These are phyloP conservation scores for Xenops minutus DNA, from an alignment of 2,797 vertebrate species.

Conservation along the genomic window DNA sequence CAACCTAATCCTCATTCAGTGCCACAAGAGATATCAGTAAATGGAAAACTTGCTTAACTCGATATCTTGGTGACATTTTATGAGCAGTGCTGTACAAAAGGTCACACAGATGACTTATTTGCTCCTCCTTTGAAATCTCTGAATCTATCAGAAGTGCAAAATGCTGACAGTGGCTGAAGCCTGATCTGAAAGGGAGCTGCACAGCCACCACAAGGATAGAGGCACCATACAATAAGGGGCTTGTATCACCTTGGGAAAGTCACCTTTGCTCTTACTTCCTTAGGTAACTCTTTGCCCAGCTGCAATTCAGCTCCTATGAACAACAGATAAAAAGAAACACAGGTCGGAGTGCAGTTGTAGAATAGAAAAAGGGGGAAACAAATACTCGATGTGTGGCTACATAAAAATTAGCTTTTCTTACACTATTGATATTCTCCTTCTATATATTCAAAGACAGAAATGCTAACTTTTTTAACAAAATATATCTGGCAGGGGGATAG, in stretches of 20 bases:
- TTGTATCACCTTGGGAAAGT: background rate
- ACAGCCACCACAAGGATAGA: background rate
- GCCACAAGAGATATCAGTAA: background rate
- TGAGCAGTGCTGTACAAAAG: background rate
- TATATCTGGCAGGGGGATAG: background rate
- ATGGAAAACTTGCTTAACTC: background rate
- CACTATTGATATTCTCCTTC: background rate
- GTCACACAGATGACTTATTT: background rate
- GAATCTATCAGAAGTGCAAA: background rate
- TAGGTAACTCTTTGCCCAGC: background rate
- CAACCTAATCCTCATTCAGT: background rate
- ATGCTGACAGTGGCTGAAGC: background rate
- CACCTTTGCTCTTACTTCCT: slow-evolving; percentile 3
- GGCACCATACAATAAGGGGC: background rate
- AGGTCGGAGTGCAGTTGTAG: background rate
- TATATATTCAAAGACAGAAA: background rate
- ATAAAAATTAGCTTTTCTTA: background rate
- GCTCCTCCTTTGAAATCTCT: background rate
- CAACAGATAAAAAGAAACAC: background rate
- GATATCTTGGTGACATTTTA: background rate
- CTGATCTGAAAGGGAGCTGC: background rate
- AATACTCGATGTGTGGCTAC: background rate
- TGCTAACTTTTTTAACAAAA: background rate
- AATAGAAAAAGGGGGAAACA: background rate
- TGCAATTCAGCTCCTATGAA: background rate